Evolutionary conservation across 2,888 invertebrate species (phyloP), one percentile per base, ranked within the genome.

Genomic region (Mythimna pallens): DNA sequence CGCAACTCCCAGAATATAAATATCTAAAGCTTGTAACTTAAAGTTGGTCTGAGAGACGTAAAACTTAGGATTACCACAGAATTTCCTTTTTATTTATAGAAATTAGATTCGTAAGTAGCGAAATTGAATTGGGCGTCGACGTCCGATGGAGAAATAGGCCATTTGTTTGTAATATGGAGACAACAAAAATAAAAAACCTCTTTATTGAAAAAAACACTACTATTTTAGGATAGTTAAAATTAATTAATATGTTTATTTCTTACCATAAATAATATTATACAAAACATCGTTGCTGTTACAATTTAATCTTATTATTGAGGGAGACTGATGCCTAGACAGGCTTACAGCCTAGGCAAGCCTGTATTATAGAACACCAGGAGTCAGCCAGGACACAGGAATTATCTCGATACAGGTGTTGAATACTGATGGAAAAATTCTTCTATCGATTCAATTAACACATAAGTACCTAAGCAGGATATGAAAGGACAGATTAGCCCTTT

Each of bases 141-240:
- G 40, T 4, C 54, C 47, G 25, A 54, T 65, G 64, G 36, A 20
- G 8, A 76, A 73, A 57, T 55, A 67, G 65, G n/a, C 57, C 70
- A 61, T 81, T 73, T 69, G 20, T 57, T 22, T 65, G 65, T n/a
- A n/a, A n/a, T 70, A n/a, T 64, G 47, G 50, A 17, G 34, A 58
- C 40, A 57, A 57, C 63, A 52, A 66, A 34, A 40, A 67, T 75
- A 70, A 57, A 55, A 43, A 52, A 34, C 58, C 34, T 47, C 36
- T 63, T 65, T 80, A 63, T 69, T 63, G 36, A 63, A 76, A 66
- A 47, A 34, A 12, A 55, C n/a, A 80, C 36, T 50, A 25, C n/a
- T 70, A 59, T 70, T 70, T 50, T 34, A 50, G 6, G 1, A 25
- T 43, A 20, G 10, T 12, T 43, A 20, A 34, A 5, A 34, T 50